phyloP scores from a whole-genome alignment of 35 echinoderm and acorn worm genomes.

The Holothuria glaberrima region DNA sequence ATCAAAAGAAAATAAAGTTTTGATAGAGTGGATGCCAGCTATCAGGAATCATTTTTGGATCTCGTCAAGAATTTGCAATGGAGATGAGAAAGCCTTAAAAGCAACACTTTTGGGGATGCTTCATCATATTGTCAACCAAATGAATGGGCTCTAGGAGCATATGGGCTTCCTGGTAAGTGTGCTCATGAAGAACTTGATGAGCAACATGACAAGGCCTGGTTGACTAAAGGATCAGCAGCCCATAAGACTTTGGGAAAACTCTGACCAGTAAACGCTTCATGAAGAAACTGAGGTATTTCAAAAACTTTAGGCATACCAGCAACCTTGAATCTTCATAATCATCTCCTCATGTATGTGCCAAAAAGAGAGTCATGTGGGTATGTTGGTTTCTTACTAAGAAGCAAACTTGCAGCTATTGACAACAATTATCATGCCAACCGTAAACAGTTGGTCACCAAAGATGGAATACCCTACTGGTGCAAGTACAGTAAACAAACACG shows the following conservation, averaged over 20 bases:
- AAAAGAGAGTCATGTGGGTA: conserved; percentile 21
- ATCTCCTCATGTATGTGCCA: conserved; percentile 42
- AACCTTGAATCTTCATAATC: conserved; percentile 31
- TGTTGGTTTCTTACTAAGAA: background rate
- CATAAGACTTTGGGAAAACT: conserved; percentile 15
- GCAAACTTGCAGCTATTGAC: conserved; percentile 26
- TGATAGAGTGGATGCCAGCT: conserved; percentile 55
- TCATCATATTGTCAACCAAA: conserved; percentile 59
- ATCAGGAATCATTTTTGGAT: conserved; percentile 62
- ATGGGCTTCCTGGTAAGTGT: conserved; percentile 50
- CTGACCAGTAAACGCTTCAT: conserved; percentile 37
- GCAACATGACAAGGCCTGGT: conserved; percentile 35
- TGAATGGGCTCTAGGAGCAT: conserved; percentile 38
- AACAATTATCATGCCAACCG: background rate
- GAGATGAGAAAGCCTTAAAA: conserved; percentile 22
- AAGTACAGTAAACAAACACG: background rate
- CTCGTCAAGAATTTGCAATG: background rate
- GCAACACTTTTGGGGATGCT: conserved; percentile 38
- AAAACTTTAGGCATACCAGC: conserved; percentile 26
- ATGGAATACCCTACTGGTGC: conserved; percentile 6
- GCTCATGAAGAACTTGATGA: background rate
- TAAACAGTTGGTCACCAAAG: conserved; percentile 2
- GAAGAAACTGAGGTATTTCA: conserved; percentile 28
- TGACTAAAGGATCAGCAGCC: conserved; percentile 8
- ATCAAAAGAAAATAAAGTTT: conserved; percentile 28